Evolutionary conservation across 2,888 invertebrate species (phyloP).

Genomic region (Leucania comma): DNA sequence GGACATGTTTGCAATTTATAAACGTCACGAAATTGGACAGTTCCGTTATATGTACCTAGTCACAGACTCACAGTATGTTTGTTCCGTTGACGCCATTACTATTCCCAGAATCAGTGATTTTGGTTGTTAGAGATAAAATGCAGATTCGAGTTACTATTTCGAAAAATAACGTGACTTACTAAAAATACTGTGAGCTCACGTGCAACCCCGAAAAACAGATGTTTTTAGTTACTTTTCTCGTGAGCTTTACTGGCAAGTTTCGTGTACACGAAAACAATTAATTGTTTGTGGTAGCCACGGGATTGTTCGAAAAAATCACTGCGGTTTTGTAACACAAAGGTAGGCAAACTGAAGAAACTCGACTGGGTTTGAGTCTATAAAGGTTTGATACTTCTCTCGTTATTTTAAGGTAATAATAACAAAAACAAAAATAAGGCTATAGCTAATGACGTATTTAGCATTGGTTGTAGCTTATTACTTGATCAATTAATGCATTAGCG

Average conservation of each 20-base stretch:
- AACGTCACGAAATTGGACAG: conserved; percentile 42
- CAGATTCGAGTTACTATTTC: conserved; percentile 13
- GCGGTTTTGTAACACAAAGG: too few relatives aligned
- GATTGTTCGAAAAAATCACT: too few relatives aligned
- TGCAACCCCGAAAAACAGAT: conserved; percentile 14
- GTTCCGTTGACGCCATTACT: conserved; percentile 20
- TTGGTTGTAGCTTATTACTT: neutral
- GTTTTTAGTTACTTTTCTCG: neutral
- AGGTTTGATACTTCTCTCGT: too few relatives aligned
- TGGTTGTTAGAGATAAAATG: conserved; percentile 31
- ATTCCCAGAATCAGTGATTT: conserved; percentile 34
- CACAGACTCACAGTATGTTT: conserved; percentile 6
- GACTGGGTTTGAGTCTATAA: too few relatives aligned
- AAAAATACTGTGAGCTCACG: conserved; percentile 21
- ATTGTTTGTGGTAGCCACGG: too few relatives aligned
- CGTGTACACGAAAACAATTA: conserved; percentile 14
- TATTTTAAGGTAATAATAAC: too few relatives aligned
- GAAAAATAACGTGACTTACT: conserved; percentile 26
- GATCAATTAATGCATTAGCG: conserved; percentile 1
- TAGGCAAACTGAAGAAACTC: too few relatives aligned
- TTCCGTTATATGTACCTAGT: conserved; percentile 10
- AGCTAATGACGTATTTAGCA: too few relatives aligned
- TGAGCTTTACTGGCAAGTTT: neutral
- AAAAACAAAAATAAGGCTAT: too few relatives aligned
- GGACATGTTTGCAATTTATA: conserved; percentile 51